Conservation (phyloP, 2,888 invertebrate species). For the Drosophila neotestacea region DNA sequence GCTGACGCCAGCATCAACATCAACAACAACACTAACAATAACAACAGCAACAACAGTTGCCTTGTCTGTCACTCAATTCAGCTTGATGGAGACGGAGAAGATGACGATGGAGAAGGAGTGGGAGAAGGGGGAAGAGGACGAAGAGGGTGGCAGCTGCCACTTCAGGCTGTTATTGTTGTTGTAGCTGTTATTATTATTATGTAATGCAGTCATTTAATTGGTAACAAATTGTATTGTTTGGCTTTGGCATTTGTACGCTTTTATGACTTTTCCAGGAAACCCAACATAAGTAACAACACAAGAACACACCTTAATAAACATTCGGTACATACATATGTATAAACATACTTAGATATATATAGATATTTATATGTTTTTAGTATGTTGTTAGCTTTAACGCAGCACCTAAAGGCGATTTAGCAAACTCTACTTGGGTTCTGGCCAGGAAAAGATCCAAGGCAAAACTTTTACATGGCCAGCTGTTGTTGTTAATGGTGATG, state of each 20-base stretch:
- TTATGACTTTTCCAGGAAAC: conserved; percentile 75
- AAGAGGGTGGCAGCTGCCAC: conserved; percentile 34
- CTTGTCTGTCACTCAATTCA: conserved; percentile 67
- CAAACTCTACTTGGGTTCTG: neutral
- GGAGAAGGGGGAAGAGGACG: conserved; percentile 2
- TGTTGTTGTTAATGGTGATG: conserved; percentile 12
- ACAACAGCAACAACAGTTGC: conserved; percentile 37
- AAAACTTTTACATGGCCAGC: conserved; percentile 53
- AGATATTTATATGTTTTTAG: conserved; percentile 43
- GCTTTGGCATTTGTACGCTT: conserved; percentile 67
- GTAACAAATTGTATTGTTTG: conserved; percentile 80
- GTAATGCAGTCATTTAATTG: conserved; percentile 78
- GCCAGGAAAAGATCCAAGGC: conserved; percentile 25
- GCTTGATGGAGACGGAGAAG: conserved; percentile 11
- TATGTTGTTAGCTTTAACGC: conserved; percentile 51
- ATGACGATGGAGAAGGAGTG: neutral
- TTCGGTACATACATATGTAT: conserved; percentile 22
- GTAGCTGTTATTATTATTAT: conserved; percentile 70
- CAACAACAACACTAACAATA: conserved; percentile 13
- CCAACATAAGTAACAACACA: conserved; percentile 40
- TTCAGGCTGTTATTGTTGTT: conserved; percentile 44
- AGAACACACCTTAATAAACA: conserved; percentile 18
- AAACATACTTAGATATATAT: conserved; percentile 23
- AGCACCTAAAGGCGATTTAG: conserved; percentile 16
- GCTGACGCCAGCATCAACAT: conserved; percentile 53